A percentile compares a stretch with the other conserved stretches of the same genome.
Conservation (phyloP, 2,113 vertebrate species). For the Ctenodactylus gundi region DNA sequence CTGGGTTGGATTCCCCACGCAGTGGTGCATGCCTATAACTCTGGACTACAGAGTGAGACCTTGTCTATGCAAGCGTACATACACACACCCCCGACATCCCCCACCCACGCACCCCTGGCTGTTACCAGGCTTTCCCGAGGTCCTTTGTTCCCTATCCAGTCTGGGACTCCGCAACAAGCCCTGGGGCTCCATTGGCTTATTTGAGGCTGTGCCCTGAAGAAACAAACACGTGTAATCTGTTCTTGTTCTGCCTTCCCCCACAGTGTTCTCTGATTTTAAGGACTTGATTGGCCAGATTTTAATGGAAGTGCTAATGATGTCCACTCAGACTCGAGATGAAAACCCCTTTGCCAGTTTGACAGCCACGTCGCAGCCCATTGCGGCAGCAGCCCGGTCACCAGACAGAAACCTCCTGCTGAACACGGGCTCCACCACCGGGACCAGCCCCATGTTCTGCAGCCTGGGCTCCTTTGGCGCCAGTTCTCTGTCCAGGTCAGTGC, state of each 20-base stretch:
- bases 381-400: slow-evolving; percentile 92
- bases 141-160: no score
- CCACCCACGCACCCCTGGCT: no score
- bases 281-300: slow-evolving; percentile 98
- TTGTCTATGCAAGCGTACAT: no score
- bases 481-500: slow-evolving; percentile 96
- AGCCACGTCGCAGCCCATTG: slow-evolving; percentile 95
- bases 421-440: slow-evolving; percentile 90
- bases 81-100: no score
- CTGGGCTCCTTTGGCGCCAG: slow-evolving; percentile 93
- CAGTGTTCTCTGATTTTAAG: slow-evolving; percentile 98
- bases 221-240: neutral
- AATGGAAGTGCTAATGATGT: slow-evolving; percentile 99
- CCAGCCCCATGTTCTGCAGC: slow-evolving; percentile 93
- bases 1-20: no score
- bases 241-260: slow-evolving; percentile 53
- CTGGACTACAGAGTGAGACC: no score
- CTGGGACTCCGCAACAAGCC: no score
- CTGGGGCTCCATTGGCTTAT: neutral
- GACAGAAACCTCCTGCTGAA: slow-evolving; percentile 91
- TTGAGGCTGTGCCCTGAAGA: rapidly evolving
- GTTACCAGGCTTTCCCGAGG: neutral
- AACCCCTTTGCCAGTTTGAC: slow-evolving; percentile 98
- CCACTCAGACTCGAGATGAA: slow-evolving; percentile 93
- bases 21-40: no score